phyloP scores from a whole-genome alignment of 2,888 invertebrate genomes.

The Meiosimyza decipiens region DNA sequence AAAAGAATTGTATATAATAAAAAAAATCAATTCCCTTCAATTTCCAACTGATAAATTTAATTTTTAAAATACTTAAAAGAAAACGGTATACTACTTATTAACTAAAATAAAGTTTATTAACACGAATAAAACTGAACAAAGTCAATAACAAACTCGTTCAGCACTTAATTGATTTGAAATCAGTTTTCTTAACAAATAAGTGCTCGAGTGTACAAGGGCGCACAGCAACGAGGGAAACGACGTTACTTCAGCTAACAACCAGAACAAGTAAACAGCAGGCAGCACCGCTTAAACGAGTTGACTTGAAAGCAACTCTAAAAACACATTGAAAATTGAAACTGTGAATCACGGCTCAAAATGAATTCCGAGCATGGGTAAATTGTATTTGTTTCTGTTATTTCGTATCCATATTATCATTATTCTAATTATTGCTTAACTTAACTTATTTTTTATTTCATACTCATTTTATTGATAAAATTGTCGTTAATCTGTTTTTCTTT shows the following conservation, averaged over 20 bases:
- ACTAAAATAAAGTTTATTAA: too few species aligned
- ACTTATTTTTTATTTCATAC: slow-evolving; percentile 24
- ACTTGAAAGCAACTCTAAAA: slow-evolving; percentile 9
- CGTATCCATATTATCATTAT: too few species aligned
- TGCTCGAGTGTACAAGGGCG: too few species aligned
- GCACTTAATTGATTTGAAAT: slow-evolving; percentile 19
- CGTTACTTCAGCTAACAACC: too few species aligned
- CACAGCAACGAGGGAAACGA: too few species aligned
- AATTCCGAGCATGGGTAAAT: slow-evolving; percentile 68
- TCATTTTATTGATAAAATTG: slow-evolving; percentile 11
- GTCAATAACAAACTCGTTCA: slow-evolving; percentile 5
- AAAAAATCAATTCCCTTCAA: too few species aligned
- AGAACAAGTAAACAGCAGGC: too few species aligned
- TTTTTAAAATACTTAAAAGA: too few species aligned
- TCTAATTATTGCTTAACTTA: slow-evolving; percentile 13
- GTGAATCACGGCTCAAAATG: slow-evolving; percentile 60
- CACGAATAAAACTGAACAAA: neutral
- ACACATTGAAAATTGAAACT: slow-evolving; percentile 9
- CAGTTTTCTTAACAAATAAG: slow-evolving; percentile 12
- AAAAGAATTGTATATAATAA: too few species aligned
- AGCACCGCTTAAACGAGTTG: slow-evolving; percentile 23
- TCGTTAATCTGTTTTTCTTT: slow-evolving; percentile 18
- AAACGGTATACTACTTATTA: too few species aligned
- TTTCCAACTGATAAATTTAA: too few species aligned
- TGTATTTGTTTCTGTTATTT: slow-evolving; percentile 29